Evolutionary conservation across 2,888 invertebrate species (phyloP).

Genomic region (Strigamia transsilvanica): DNA sequence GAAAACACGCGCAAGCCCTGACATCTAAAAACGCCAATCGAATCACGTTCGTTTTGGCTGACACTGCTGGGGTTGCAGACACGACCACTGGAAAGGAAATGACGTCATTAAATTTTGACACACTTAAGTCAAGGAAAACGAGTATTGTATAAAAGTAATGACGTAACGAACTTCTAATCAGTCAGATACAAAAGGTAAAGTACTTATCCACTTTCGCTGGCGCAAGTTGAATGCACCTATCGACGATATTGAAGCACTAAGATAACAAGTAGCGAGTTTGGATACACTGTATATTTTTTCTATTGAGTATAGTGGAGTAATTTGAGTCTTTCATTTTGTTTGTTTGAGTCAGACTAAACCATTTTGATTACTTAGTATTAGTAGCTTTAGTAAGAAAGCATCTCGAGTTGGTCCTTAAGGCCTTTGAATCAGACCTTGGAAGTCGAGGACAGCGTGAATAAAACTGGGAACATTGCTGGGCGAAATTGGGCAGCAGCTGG

Average conservation of each 20-base stretch:
- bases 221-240: no score
- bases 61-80: no score
- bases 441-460: slow-evolving; percentile 3
- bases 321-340: background rate
- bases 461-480: slow-evolving; percentile 5
- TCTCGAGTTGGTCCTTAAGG: background rate
- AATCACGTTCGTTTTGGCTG: no score
- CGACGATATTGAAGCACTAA: background rate
- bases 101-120: no score
- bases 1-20: no score
- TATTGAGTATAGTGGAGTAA: background rate
- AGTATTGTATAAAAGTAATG: no score
- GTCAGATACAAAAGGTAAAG: no score
- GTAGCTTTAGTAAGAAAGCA: background rate
- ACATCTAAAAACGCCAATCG: no score
- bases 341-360: background rate
- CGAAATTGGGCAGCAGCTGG: slow-evolving; percentile 36
- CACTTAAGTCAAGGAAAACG: no score
- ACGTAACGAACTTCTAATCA: no score
- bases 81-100: no score
- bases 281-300: background rate
- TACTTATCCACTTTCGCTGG: no score
- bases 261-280: background rate
- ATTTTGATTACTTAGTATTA: background rate
- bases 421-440: background rate